A percentile compares a stretch with the other conserved stretches of the same genome.
These are phyloP conservation scores for Amphipoea lucens DNA, from an alignment of 2,888 invertebrate genomes.

Conservation along the genomic window DNA sequence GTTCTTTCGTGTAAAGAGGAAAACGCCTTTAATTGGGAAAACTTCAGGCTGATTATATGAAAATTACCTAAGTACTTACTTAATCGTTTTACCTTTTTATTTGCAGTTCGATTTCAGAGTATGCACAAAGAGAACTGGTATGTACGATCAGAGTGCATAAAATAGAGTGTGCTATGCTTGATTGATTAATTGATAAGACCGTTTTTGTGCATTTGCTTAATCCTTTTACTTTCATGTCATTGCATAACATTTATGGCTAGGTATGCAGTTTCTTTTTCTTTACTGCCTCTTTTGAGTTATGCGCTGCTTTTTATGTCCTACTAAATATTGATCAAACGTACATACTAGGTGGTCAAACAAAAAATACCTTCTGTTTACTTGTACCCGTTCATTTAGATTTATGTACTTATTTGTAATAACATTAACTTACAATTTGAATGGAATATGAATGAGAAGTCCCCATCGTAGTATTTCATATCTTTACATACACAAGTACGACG, in stretches of 20 bases:
- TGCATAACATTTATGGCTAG: slow-evolving; percentile 31
- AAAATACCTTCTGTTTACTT: slow-evolving; percentile 35
- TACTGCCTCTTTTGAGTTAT: slow-evolving; percentile 22
- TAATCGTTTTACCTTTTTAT: background rate
- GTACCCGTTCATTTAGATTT: slow-evolving; percentile 31
- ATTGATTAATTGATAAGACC: slow-evolving; percentile 21
- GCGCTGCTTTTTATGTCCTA: slow-evolving; percentile 69
- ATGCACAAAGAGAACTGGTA: background rate
- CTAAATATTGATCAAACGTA: slow-evolving; percentile 47
- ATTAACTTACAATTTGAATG: slow-evolving; percentile 50
- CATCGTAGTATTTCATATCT: slow-evolving; percentile 50
- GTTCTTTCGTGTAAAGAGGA: background rate
- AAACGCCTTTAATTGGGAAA: background rate
- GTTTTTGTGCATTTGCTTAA: slow-evolving; percentile 32
- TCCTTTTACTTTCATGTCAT: slow-evolving; percentile 43
- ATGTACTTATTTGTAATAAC: slow-evolving; percentile 31
- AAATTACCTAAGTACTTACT: background rate
- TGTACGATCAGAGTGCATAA: background rate
- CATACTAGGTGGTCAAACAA: slow-evolving; percentile 31
- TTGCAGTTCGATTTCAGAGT: background rate
- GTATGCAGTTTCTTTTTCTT: slow-evolving; percentile 19
- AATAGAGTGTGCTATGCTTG: slow-evolving; percentile 9
- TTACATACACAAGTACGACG: slow-evolving; percentile 46
- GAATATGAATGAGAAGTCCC: slow-evolving; percentile 55
- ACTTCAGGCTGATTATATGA: background rate